Percentiles rank a stretch among this genome's conserved stretches.
phyloP scores from a whole-genome alignment of 2,113 vertebrate genomes.

The Coturnix japonica region DNA sequence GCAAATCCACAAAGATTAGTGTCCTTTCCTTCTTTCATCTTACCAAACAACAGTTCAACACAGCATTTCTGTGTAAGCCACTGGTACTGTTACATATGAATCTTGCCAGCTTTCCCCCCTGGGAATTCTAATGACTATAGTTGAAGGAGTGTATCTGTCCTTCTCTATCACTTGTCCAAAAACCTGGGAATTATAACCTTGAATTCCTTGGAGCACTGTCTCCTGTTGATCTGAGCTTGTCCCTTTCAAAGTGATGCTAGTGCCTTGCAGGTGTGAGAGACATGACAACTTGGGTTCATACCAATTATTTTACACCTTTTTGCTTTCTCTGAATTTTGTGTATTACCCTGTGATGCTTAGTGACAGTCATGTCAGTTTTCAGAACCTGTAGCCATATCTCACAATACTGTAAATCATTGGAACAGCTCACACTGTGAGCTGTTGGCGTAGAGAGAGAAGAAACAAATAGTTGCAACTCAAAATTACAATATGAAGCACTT shows the following conservation, averaged over 20 bases:
- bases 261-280: constrained; percentile 2
- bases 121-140: neutral
- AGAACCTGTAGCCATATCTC: neutral
- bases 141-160: neutral
- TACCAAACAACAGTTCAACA: neutral
- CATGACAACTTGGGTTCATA: neutral
- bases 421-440: neutral
- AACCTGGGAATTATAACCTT: neutral
- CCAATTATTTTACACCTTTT: constrained; percentile 19
- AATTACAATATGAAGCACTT: neutral
- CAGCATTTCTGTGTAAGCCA: neutral
- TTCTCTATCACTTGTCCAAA: neutral
- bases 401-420: neutral
- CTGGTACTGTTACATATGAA: neutral
- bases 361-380: neutral
- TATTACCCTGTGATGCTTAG: neutral
- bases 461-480: neutral
- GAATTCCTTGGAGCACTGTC: neutral
- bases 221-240: neutral
- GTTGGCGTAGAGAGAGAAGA: neutral
- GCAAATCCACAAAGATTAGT: neutral
- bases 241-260: neutral
- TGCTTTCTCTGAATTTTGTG: neutral
- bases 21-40: neutral
- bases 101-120: neutral